A percentile compares a stretch with the other conserved stretches of the same genome.
phyloP scores from a whole-genome alignment of 2,113 vertebrate species.

The Apteryx mantelli region DNA sequence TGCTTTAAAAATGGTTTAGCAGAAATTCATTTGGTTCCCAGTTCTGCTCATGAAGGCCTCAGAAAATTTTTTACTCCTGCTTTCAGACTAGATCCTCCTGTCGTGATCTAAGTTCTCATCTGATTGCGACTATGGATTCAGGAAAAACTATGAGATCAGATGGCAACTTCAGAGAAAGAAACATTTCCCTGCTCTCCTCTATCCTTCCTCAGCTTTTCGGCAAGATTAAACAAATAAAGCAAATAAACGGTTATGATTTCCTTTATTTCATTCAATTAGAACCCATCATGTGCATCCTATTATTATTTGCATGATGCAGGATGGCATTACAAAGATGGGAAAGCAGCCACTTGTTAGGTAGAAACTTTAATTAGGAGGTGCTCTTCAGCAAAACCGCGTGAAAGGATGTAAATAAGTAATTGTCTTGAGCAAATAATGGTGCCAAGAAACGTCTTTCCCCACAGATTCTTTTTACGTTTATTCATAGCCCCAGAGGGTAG shows the following conservation, averaged over 20 bases:
- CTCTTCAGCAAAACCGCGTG: neutral
- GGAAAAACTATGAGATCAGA: neutral
- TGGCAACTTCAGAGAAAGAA: neutral
- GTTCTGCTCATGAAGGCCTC: neutral
- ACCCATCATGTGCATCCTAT: neutral
- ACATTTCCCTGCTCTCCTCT: neutral
- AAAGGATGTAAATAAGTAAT: neutral
- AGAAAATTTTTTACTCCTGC: neutral
- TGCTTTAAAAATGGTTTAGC: neutral
- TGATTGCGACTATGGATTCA: too few relatives aligned
- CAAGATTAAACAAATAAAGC: neutral
- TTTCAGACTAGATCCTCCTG: too few relatives aligned
- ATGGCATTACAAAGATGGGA: neutral
- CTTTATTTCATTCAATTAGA: neutral
- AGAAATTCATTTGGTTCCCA: neutral
- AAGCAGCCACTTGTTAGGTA: neutral
- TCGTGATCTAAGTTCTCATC: neutral
- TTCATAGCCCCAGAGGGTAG: too few relatives aligned
- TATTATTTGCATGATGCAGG: neutral
- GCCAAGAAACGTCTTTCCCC: neutral
- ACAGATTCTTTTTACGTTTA: neutral
- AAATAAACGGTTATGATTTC: neutral
- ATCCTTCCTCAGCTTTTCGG: neutral
- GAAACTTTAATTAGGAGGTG: neutral
- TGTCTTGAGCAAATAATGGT: neutral